These are phyloP conservation scores for Panopea generosa DNA, from an alignment of 2,888 invertebrate genomes.

Conservation along the genomic window DNA sequence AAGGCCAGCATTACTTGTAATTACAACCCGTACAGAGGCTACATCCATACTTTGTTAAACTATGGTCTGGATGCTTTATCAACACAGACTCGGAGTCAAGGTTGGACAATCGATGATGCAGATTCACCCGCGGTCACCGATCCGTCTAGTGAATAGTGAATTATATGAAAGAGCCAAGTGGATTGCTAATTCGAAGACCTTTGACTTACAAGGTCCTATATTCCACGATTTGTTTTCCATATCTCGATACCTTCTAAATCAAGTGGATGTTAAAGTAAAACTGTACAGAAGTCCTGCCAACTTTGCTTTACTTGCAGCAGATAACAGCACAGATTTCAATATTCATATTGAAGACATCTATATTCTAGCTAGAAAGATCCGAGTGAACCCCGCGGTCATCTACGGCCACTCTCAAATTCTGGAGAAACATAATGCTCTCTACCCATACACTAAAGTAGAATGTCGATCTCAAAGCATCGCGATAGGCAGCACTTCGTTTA, in stretches of 20 bases:
- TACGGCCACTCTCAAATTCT: slow-evolving; percentile 30
- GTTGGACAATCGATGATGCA: not conserved
- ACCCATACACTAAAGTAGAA: slow-evolving; percentile 32
- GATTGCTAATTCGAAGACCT: slow-evolving; percentile 10
- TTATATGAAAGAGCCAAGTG: slow-evolving; percentile 12
- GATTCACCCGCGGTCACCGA: slow-evolving; percentile 6
- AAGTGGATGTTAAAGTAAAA: slow-evolving; percentile 30
- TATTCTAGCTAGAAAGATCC: slow-evolving; percentile 19
- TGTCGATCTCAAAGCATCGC: slow-evolving; percentile 34
- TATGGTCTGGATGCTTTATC: slow-evolving; percentile 1
- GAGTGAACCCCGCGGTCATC: slow-evolving; percentile 26
- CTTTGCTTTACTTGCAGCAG: slow-evolving; percentile 15
- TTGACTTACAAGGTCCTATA: slow-evolving; percentile 33
- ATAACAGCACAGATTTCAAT: slow-evolving; percentile 3
- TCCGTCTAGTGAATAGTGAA: too few species aligned
- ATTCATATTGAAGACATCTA: slow-evolving; percentile 25
- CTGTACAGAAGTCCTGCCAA: slow-evolving; percentile 14
- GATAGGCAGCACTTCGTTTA: slow-evolving; percentile 32
- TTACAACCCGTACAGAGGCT: not conserved
- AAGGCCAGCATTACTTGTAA: slow-evolving; percentile 10
- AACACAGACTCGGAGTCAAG: not conserved
- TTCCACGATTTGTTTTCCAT: slow-evolving; percentile 21
- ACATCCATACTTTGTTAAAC: slow-evolving; percentile 4
- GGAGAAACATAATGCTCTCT: slow-evolving; percentile 29
- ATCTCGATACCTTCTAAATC: slow-evolving; percentile 21